A percentile compares a stretch with the other conserved stretches of the same genome.
Conservation (phyloP, 2,888 invertebrate genomes). For the Andrena marginata region DNA sequence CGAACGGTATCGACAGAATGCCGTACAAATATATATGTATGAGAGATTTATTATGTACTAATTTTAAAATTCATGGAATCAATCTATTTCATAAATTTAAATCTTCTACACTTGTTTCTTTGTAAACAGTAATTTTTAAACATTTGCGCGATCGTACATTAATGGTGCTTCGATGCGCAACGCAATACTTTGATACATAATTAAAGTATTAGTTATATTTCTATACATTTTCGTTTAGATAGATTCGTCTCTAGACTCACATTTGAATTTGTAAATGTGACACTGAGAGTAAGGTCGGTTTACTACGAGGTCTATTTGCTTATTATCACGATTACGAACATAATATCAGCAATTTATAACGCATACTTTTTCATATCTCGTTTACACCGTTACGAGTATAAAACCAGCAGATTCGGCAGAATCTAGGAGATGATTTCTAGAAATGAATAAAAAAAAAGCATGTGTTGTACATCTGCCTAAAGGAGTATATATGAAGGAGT, state of each 20-base stretch:
- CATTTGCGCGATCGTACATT: background rate
- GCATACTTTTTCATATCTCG: slow-evolving; percentile 42
- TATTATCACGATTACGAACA: background rate
- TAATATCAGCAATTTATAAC: slow-evolving; percentile 23
- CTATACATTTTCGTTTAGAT: background rate
- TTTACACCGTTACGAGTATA: slow-evolving; percentile 15
- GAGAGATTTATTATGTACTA: slow-evolving; percentile 10
- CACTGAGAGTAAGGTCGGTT: background rate
- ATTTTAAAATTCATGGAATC: slow-evolving; percentile 8
- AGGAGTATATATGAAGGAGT: background rate
- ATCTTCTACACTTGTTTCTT: slow-evolving; percentile 3
- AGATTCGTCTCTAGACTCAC: too few relatives aligned
- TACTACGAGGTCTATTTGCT: background rate
- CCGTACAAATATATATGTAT: slow-evolving; percentile 4
- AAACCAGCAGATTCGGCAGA: slow-evolving; percentile 15
- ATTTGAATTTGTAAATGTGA: background rate
- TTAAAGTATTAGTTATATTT: slow-evolving; percentile 15
- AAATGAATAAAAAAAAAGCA: slow-evolving; percentile 32
- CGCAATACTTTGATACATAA: background rate
- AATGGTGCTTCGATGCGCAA: background rate
- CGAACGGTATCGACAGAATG: background rate
- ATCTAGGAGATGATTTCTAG: slow-evolving; percentile 16
- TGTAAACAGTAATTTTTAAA: background rate
- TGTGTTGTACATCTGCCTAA: slow-evolving; percentile 37
- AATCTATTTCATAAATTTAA: slow-evolving; percentile 22